Evolutionary conservation across 1,140 invertebrate species (phyloP).

Genomic region (Acromyrmex echinatior): DNA sequence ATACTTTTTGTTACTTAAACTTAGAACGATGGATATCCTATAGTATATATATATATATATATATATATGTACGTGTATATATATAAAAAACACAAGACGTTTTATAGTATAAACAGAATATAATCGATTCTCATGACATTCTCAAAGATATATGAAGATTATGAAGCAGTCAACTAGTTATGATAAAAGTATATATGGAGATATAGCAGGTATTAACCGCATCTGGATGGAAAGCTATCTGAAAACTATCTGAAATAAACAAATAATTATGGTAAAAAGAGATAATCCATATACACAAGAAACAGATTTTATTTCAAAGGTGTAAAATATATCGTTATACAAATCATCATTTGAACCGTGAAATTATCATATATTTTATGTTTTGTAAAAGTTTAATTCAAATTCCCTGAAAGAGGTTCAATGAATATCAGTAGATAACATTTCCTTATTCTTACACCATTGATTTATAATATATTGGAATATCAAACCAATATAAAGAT

Average conservation of each 20-base stretch:
- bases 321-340: constrained; percentile 77
- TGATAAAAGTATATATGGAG: constrained; percentile 81
- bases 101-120: constrained; percentile 75
- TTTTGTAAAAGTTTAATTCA: constrained; percentile 55
- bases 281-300: constrained; percentile 54
- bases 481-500: constrained; percentile 75
- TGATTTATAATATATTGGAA: constrained; percentile 72
- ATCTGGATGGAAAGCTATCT: constrained; percentile 86
- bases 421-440: constrained; percentile 57
- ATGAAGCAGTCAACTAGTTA: constrained; percentile 80
- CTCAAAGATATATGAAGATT: constrained; percentile 76
- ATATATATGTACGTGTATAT: constrained; percentile 72
- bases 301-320: constrained; percentile 78
- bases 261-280: constrained; percentile 83
- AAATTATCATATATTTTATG: constrained; percentile 66
- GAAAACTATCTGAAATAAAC: constrained; percentile 87
- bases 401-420: constrained; percentile 73
- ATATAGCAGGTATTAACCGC: constrained; percentile 83
- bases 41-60: constrained; percentile 69
- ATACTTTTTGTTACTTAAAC: constrained; percentile 77
- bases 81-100: constrained; percentile 73
- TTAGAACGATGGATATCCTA: constrained; percentile 80
- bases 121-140: constrained; percentile 73
- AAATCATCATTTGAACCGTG: constrained; percentile 65
- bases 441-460: constrained; percentile 79